Evolutionary conservation across 2,113 vertebrate species (phyloP), one percentile per base, ranked within the genome.

Genomic region (Cranoglanis bouderius): DNA sequence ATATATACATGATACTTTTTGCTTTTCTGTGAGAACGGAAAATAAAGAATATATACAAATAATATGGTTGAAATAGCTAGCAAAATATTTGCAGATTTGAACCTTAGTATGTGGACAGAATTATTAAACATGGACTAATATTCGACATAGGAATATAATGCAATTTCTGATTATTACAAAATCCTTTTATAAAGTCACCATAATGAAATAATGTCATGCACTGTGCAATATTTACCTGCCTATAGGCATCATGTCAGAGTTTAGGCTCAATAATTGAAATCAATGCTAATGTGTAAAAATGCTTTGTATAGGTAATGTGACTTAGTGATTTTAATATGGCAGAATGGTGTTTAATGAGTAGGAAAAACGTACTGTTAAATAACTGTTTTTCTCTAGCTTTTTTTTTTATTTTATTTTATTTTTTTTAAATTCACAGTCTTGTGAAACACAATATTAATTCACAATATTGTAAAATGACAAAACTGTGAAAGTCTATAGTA

Each of bases 181-280:
- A 59, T 24, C n/a, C 0, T 38, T 24, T 24, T 49, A 67, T 84
- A 21, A 67, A 18, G 10, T 65, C 19, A 49, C 16, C 13, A 8
- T 65, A 65, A 84, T 65, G 26, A 63, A 18, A 84, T 83, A 59
- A 83, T 46, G 38, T 10, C 6, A 65, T 84, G 38, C 40, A n/a
- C 38, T 75, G 67, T 74, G 51, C 67, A 57, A 40, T 75, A 86
- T 86, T 75, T 86, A n/a, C 85, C 51, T 77, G 53, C 38, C 19
- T 78, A 55, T 78, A n/a, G 38, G 10, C 72, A 86, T 78, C 14
- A 86, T 59, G 72, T 75, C 85, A 86, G 53, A 5, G 12, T 21
- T 61, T 78, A 78, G 24, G 72, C 55, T 59, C 72, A 78, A 40
- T 86, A 78, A 86, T 19, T 1, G 18, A 53, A 49, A 85, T 78